These are phyloP conservation scores for Geothlypis trichas DNA, from an alignment of 2,113 vertebrate species.

Conservation along the genomic window DNA sequence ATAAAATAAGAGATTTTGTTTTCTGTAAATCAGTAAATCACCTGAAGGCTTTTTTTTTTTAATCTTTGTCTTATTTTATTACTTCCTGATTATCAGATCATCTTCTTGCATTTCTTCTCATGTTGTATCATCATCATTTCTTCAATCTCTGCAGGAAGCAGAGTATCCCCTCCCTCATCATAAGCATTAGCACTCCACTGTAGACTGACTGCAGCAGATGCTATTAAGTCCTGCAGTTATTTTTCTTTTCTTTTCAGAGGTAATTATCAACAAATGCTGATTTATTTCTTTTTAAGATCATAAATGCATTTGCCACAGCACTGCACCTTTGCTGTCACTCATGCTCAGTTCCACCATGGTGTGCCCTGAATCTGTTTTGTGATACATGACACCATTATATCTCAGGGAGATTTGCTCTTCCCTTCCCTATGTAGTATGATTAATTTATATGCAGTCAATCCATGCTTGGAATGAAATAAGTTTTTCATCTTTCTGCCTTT, in stretches of 20 bases:
- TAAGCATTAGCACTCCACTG: background rate
- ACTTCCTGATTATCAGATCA: background rate
- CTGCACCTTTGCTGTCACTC: conserved; percentile 13
- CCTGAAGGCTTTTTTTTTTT: background rate
- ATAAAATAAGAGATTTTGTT: background rate
- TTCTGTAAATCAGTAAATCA: background rate
- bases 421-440: background rate
- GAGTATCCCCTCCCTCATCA: background rate
- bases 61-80: background rate
- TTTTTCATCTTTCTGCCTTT: conserved; percentile 29
- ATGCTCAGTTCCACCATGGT: background rate
- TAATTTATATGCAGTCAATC: conserved; percentile 8
- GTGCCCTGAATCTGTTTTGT: conserved; percentile 26
- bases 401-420: conserved; percentile 14
- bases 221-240: background rate
- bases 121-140: background rate
- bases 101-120: background rate
- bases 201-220: background rate
- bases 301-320: background rate
- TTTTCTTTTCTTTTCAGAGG: background rate
- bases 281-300: background rate
- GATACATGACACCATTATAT: conserved; percentile 10
- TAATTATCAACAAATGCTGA: background rate
- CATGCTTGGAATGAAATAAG: conserved; percentile 22
- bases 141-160: background rate